These are phyloP conservation scores for Leucophora obtusa DNA, from an alignment of 2,888 invertebrate species.

Conservation along the genomic window DNA sequence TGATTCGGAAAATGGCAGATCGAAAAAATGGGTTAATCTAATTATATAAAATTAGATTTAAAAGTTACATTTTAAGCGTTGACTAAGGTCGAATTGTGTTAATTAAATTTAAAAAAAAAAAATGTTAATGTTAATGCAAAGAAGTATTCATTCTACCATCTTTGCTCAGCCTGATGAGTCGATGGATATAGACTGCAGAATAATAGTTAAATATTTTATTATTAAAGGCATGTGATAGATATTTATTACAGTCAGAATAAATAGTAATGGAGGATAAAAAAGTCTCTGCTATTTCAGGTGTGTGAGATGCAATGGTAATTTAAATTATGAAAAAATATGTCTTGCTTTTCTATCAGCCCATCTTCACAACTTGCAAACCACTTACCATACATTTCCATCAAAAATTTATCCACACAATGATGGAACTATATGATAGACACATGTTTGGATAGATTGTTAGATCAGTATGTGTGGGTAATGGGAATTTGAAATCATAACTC, in stretches of 20 bases:
- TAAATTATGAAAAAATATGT: neutral
- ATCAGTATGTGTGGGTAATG: neutral
- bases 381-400: neutral
- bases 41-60: no score
- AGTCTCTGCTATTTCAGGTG: constrained; percentile 28
- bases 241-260: neutral
- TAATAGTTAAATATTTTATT: neutral
- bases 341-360: neutral
- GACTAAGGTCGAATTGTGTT: constrained; percentile 61
- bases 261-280: neutral
- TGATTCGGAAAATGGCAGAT: no score
- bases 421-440: neutral
- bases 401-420: neutral
- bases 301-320: constrained; percentile 15
- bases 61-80: no score
- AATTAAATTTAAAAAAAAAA: constrained; percentile 65
- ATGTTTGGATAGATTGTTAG: neutral
- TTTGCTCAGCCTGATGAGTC: neutral
- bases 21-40: no score
- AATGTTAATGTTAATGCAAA: constrained; percentile 62
- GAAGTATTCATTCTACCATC: neutral
- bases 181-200: neutral
- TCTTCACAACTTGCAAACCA: neutral
- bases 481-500: no score
- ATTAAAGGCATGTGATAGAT: neutral